Conservation (phyloP, 2,113 vertebrate species). For the Tyto alba region DNA sequence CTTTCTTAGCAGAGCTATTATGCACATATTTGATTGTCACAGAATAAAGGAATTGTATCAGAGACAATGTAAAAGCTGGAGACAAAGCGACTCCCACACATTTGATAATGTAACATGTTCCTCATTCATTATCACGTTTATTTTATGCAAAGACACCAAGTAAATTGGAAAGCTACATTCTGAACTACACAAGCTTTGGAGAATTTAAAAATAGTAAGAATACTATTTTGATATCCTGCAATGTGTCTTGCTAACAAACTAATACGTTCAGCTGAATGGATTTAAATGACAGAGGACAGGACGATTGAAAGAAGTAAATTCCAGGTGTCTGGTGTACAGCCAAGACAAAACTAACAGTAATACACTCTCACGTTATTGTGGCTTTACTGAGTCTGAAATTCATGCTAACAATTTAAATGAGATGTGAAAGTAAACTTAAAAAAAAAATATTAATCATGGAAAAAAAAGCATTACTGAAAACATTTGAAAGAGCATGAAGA, state of each 20-base stretch:
- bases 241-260: not conserved
- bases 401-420: not conserved
- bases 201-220: not conserved
- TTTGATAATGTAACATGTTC: not conserved
- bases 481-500: not conserved
- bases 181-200: not conserved
- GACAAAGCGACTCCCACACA: not conserved
- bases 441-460: rapidly evolving
- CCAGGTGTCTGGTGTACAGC: not conserved
- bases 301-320: not conserved
- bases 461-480: not conserved
- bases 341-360: not conserved
- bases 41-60: not conserved
- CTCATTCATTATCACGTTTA: not conserved
- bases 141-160: not conserved
- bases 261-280: not conserved
- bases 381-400: not conserved
- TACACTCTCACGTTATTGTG: not conserved
- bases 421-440: not conserved
- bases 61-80: not conserved
- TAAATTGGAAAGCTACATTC: not conserved
- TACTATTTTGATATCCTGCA: not conserved
- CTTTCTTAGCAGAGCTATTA: not conserved
- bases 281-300: not conserved
- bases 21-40: not conserved